Base-by-base conservation (phyloP, 1,140 invertebrate genomes). In the Hydropsyche tenuis region DNA sequence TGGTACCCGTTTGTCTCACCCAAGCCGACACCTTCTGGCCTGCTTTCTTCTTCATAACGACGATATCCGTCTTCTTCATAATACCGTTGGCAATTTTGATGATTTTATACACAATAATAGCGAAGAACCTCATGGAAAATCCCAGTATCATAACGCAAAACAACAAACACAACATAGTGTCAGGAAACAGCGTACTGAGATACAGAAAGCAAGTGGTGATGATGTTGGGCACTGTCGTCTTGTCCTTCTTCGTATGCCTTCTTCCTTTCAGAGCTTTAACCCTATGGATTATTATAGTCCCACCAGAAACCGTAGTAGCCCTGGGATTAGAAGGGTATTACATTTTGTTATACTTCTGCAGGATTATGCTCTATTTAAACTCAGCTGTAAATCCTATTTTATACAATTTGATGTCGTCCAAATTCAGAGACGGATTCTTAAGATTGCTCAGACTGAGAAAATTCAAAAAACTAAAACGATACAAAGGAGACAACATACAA, bases 351-450 rank as follows among this genome's bases (percentile, higher is more conserved):
- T 96, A 94, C 82, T 92, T 96, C 82, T 93, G 90, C 78, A 88
- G 94, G 56, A 88, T 95, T 25, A 93, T 96, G 92, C 82, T 94
- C 16, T 95, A 96, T 83, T 87, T 96, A 18, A 96, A 96, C 81
- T 95, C 94, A 4, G 93, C 94, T 23, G 90, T 96, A 71, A 96
- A 96, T 84, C 95, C 95, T 2, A 94, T 96, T 77, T 86, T 96
- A 14, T 96, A 96, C 83, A 94, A 94, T 81, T 85, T 94, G 12
- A 95, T 95, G 91, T 95, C 93, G n/a, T 94, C 93, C 0, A 96
- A 96, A 82, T 96, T 96, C 83, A 87, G 95, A 11, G 89, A 91
- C 16, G 94, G 93, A 0, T 96, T 96, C 78, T 83, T 90, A 7
- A 89, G 87, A 62, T 78, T 93, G 51, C 85, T 90, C 27, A 82